Evolutionary conservation across 1,140 invertebrate genomes (phyloP).

Genomic region (Macrobrachium rosenbergii): DNA sequence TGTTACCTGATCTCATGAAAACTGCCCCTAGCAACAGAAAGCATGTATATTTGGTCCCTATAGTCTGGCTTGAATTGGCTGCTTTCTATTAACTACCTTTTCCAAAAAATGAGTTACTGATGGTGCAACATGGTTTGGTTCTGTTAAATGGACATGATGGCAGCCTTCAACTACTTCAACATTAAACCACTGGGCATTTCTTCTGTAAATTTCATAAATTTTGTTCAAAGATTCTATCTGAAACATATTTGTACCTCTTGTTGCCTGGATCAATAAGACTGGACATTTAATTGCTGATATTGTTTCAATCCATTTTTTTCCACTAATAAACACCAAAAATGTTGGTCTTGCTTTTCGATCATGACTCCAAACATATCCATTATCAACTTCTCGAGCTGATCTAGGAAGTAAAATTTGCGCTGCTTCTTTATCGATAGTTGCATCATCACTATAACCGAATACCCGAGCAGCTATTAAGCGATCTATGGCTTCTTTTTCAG

Average conservation of each 20-base stretch:
- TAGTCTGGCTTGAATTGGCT: too few relatives aligned
- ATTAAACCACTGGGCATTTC: not conserved
- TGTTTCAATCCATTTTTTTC: not conserved
- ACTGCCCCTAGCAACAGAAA: too few relatives aligned
- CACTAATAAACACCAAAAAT: not conserved
- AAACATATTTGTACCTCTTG: not conserved
- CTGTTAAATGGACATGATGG: not conserved
- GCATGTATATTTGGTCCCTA: too few relatives aligned
- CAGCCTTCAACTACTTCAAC: not conserved
- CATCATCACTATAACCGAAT: not conserved
- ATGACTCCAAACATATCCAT: slow-evolving; percentile 3
- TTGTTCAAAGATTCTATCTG: not conserved
- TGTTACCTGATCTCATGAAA: too few relatives aligned
- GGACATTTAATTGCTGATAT: not conserved
- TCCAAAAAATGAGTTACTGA: not conserved
- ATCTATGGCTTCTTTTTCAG: not conserved
- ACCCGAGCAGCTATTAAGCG: not conserved
- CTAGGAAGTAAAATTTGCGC: not conserved
- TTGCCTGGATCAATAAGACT: not conserved
- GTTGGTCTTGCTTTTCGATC: not conserved
- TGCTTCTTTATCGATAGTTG: not conserved
- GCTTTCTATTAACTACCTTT: not conserved
- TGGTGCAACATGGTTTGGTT: not conserved
- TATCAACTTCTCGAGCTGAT: not conserved
- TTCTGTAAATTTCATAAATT: not conserved